These are phyloP conservation scores for Paracanthobrama guichenoti DNA, from an alignment of 2,113 vertebrate genomes.

Conservation along the genomic window DNA sequence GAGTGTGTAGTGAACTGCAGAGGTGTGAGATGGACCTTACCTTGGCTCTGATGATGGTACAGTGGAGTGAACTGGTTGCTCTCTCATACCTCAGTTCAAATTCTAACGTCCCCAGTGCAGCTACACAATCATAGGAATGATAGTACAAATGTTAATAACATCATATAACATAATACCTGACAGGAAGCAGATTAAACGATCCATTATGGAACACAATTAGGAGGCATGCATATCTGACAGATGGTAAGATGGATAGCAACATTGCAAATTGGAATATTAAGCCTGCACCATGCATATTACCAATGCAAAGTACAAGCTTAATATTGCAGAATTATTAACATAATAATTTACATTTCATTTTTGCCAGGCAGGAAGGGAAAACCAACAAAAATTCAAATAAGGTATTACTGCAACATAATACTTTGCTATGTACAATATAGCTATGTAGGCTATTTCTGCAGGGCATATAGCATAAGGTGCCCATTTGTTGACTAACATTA, in stretches of 20 bases:
- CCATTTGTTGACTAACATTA: background rate
- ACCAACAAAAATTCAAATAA: background rate
- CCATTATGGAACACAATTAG: slow-evolving; percentile 3
- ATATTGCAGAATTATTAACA: background rate
- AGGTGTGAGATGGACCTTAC: slow-evolving; percentile 54
- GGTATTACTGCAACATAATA: background rate
- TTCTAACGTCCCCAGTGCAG: slow-evolving; percentile 76
- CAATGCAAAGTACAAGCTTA: background rate
- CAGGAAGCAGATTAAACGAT: slow-evolving; percentile 8
- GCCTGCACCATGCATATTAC: background rate
- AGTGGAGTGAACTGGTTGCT: slow-evolving; percentile 72
- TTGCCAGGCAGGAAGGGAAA: background rate
- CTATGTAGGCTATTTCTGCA: background rate
- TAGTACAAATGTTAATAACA: slow-evolving; percentile 23
- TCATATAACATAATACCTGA: slow-evolving; percentile 3
- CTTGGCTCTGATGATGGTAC: slow-evolving; percentile 74
- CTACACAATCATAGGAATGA: slow-evolving; percentile 53
- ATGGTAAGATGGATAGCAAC: slow-evolving; percentile 14
- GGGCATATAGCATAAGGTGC: background rate
- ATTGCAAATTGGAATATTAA: slow-evolving; percentile 8
- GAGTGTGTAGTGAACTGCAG: background rate
- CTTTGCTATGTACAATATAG: background rate
- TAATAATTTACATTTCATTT: background rate
- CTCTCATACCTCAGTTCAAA: slow-evolving; percentile 73
- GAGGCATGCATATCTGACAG: background rate